Percentiles rank a stretch among this genome's conserved stretches.
These are phyloP conservation scores for Toxotes lorentzi DNA, from an alignment of 2,797 vertebrate species.

Conservation along the genomic window DNA sequence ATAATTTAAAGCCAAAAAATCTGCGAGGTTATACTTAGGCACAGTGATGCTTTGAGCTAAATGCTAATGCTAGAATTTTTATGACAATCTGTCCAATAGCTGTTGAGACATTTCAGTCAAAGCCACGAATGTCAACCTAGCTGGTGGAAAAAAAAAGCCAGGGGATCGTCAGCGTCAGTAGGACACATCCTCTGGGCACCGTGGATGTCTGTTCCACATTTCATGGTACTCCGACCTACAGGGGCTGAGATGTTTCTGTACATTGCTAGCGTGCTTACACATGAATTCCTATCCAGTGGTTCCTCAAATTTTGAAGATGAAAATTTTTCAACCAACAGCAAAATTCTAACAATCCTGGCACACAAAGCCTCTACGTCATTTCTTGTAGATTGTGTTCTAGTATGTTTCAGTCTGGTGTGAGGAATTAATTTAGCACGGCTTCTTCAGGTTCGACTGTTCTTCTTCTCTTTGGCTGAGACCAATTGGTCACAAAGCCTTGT, in stretches of 20 bases:
- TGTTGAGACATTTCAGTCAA: not conserved
- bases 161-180: not conserved
- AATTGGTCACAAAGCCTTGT: conserved; percentile 45
- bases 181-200: not conserved
- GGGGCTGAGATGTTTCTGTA: not conserved
- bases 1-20: not conserved
- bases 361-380: conserved; percentile 18
- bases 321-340: not conserved
- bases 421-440: conserved; percentile 41
- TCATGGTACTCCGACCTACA: not conserved
- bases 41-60: not conserved
- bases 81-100: not conserved
- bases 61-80: not conserved
- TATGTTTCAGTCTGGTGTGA: conserved; percentile 44
- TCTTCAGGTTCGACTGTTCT: conserved; percentile 29
- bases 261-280: not conserved
- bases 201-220: not conserved
- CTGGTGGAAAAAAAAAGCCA: not conserved
- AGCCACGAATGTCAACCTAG: conserved; percentile 1
- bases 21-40: no score
- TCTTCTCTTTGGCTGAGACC: conserved; percentile 30
- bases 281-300: not conserved
- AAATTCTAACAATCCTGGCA: conserved; percentile 20
- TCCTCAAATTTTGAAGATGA: not conserved
- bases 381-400: conserved; percentile 36